Base-by-base conservation (phyloP, 2,113 vertebrate species). In the Clupea harengus region DNA sequence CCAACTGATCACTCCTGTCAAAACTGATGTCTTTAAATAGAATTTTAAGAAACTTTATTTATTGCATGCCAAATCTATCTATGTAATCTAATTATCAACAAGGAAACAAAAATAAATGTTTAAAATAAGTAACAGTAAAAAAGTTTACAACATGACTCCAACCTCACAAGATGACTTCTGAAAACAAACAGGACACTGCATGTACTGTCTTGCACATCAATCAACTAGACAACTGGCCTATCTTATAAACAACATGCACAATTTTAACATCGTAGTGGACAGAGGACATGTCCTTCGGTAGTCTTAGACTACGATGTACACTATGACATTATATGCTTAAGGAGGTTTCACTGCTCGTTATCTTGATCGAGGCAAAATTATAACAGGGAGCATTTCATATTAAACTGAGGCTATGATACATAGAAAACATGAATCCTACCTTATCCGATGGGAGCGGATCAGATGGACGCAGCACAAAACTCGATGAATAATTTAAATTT, bases 401-500 rank as follows among this genome's bases (percentile, higher is more conserved):
- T 32, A 75, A 8, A 25, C 32, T 39, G 10, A 78, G 4, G 13
- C 64, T 64, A 32, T 28, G 7, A 32, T 39, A 78, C 13, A 39
- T 1, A 17, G 1, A 78, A 78, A 78, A 44, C 10, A 32, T 39
- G 32, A 60, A 60, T 15, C 72, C 32, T 78, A 78, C 72, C 72
- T 78, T 78, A 39, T 78, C 39, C 28, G 72, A 78, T 78, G 72
- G 72, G 28, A 78, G 32, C 39, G 11, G 10, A 78, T 78, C 72
- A 39, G 72, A 78, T 78, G 25, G 32, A 32, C 28, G 32, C 72
- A 78, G 13, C 72, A 28, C 15, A 78, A 15, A 78, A 32, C 25
- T 28, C 25, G 72, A 78, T 78, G 3, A 78, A 78, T 78, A 78
- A 78, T 78, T 78, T 78, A 78, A 39, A 78, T 15, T 78, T 32